Percentiles rank a stretch among this genome's conserved stretches.
phyloP scores from a whole-genome alignment of 2,113 vertebrate genomes.

The Phocoena phocoena region DNA sequence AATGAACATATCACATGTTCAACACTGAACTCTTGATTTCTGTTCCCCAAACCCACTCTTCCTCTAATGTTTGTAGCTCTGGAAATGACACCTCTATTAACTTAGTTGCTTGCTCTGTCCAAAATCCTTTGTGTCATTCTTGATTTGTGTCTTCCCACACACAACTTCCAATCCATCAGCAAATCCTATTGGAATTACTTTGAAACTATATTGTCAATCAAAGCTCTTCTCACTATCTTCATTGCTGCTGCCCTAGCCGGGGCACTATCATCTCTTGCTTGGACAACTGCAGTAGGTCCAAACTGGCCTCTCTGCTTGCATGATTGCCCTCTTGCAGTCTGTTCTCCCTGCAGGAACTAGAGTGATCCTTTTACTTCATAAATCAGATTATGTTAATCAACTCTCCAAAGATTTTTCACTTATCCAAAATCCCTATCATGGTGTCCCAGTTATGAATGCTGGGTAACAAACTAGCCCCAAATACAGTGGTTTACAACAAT shows the following conservation, averaged over 20 bases:
- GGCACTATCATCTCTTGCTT: neutral
- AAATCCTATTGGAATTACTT: neutral
- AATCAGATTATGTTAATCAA: neutral
- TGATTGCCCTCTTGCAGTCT: neutral
- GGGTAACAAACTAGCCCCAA: neutral
- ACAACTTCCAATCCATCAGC: neutral
- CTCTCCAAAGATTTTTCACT: neutral
- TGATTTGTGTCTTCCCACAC: neutral
- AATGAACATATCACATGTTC: neutral
- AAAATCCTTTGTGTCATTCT: neutral
- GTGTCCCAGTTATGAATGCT: neutral
- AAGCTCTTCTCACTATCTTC: neutral
- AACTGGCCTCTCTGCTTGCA: neutral
- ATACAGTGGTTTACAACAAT: neutral
- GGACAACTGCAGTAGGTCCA: neutral
- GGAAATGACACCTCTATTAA: neutral
- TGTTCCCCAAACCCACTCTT: neutral
- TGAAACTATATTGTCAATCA: neutral
- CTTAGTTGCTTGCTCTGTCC: neutral
- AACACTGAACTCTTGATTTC: neutral
- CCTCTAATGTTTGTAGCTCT: neutral
- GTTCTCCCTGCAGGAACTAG: neutral
- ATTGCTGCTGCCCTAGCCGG: neutral
- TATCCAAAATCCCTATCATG: neutral
- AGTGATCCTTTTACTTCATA: neutral